These are phyloP conservation scores for Eudyptes chrysolophus DNA, from an alignment of 2,113 vertebrate genomes.

Conservation along the genomic window DNA sequence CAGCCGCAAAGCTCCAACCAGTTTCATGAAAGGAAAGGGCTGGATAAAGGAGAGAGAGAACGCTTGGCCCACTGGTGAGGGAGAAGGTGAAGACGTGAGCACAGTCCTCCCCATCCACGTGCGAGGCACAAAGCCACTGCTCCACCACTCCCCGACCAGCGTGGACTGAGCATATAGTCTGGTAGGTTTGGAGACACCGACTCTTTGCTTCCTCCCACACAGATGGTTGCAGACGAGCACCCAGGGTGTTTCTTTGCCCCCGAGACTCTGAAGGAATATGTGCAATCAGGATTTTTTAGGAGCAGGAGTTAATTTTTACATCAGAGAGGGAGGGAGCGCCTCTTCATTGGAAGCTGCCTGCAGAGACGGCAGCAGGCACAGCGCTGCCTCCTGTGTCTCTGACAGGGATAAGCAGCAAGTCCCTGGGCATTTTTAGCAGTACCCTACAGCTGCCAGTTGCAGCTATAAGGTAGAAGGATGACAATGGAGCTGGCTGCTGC, in stretches of 20 bases:
- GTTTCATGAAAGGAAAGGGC: not conserved
- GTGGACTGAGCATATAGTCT: not conserved
- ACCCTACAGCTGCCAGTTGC: not conserved
- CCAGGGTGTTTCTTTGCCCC: not conserved
- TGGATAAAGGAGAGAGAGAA: not conserved
- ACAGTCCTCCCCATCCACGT: not conserved
- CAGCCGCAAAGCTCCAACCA: not conserved
- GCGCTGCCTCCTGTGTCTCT: not conserved
- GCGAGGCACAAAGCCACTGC: accelerated
- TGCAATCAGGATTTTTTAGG: not conserved
- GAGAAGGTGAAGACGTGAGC: not conserved
- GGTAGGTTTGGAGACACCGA: not conserved
- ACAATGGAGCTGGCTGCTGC: not conserved
- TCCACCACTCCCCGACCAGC: not conserved
- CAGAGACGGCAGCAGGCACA: not conserved
- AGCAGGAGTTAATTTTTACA: not conserved
- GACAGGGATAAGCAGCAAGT: not conserved
- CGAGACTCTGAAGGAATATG: not conserved
- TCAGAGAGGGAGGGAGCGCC: not conserved
- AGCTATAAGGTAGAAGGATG: not conserved
- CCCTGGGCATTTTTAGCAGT: not conserved
- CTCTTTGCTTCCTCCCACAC: not conserved
- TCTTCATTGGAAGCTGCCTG: not conserved
- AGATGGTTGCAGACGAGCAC: not conserved
- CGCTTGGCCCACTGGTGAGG: accelerated